Base-by-base conservation (phyloP, 1,140 invertebrate species). In the Plectrocnemia conspersa region DNA sequence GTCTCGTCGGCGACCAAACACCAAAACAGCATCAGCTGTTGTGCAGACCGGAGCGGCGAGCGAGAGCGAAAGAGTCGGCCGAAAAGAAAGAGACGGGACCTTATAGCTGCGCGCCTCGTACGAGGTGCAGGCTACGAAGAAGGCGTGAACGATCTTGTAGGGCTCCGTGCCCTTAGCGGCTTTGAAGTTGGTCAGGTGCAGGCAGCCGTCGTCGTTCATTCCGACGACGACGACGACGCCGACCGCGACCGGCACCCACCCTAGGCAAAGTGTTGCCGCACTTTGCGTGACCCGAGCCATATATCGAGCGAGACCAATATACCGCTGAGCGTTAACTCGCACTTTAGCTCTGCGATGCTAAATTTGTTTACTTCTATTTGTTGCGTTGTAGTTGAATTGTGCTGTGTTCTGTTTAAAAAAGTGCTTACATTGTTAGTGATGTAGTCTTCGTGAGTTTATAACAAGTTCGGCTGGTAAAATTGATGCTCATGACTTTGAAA, bases 131-230 rank as follows among this genome's bases (percentile, higher is more conserved):
- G 85, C 78, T 50, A 88, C 82, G 66, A 89, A 89, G 73, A 84
- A 84, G 63, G 81, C 77, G 74, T 88, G 82, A 58, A 89, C 82
- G 56, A 88, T 79, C 77, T 81, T 82, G 69, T 85, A 88, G 52
- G 84, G 80, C 67, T 82, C 80, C 62, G 80, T 80, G 59, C 85
- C 86, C 71, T 85, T 82, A 38, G 81, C 79, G 66, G 80, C 78
- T 77, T 88, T 88, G 73, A 86, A 85, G 75, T 83, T 84, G 74
- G 77, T 83, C 65, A 88, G 75, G 76, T 88, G 86, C 75, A 82
- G 80, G 69, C 86, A 88, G 65, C 84, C 84, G 78, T 76, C 76
- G 71, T 81, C 79, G 73, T 79, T 82, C 82, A 82, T 82, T 59
- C 54, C 65, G 64, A 56, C 54, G 58, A 64, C 64, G 62, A 55